These are phyloP conservation scores for Acridotheres tristis DNA, from an alignment of 2,797 vertebrate species.

Conservation along the genomic window DNA sequence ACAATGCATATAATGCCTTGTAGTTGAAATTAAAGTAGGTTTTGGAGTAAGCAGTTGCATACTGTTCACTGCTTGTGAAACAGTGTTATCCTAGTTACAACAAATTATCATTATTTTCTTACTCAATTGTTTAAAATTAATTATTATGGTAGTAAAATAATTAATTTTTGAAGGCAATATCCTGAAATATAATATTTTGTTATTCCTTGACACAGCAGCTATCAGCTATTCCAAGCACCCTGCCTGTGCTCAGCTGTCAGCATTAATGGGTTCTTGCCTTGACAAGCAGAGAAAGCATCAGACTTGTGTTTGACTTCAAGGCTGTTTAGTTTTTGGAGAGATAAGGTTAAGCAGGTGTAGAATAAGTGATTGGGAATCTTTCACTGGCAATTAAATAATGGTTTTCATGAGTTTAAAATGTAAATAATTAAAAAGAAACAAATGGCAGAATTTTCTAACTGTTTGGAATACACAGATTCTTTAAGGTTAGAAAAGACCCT, in stretches of 20 bases:
- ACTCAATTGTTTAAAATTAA: background rate
- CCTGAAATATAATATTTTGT: background rate
- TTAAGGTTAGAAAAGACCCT: background rate
- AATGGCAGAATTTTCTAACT: background rate
- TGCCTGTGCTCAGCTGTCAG: background rate
- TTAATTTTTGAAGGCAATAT: background rate
- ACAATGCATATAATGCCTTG: background rate
- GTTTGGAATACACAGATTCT: background rate
- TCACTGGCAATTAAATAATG: background rate
- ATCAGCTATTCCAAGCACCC: background rate
- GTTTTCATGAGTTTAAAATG: background rate
- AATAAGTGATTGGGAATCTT: background rate
- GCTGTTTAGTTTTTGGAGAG: background rate
- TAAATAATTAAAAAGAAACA: background rate
- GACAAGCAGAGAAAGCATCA: background rate
- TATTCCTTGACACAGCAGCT: background rate
- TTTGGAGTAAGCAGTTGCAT: background rate
- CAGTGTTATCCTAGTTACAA: background rate
- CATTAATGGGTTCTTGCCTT: background rate
- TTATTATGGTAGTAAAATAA: background rate
- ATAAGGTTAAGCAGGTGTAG: background rate
- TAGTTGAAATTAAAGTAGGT: background rate
- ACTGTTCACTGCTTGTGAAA: background rate
- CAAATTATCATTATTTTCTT: background rate
- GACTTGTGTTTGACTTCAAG: background rate